Percentiles rank a stretch among this genome's conserved stretches.
These are phyloP conservation scores for Sebastes alutus DNA, from an alignment of 2,797 vertebrate genomes.

Conservation along the genomic window DNA sequence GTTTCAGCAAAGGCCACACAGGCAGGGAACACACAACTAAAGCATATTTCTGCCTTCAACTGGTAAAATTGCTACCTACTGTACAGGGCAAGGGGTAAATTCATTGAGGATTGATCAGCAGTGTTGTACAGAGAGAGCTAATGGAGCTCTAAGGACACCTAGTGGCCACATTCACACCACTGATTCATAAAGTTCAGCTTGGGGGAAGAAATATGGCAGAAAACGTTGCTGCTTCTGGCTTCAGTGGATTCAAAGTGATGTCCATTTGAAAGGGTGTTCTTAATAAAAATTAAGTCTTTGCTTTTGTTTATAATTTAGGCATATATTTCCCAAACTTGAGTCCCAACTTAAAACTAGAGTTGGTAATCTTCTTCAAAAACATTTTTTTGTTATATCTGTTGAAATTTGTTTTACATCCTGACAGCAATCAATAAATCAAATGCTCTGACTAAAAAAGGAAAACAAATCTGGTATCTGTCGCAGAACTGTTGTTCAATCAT, in stretches of 20 bases:
- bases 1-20: constrained; percentile 15
- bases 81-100: constrained; percentile 26
- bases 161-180: constrained; percentile 61
- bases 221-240: not conserved
- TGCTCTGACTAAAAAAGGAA: too few species aligned
- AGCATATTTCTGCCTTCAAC: constrained; percentile 25
- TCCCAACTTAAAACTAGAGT: not conserved
- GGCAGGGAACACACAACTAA: constrained; percentile 25
- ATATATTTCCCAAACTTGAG: not conserved
- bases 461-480: too few species aligned
- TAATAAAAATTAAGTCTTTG: accelerated
- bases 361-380: too few species aligned
- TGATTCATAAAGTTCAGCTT: not conserved
- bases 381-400: too few species aligned
- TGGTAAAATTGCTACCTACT: constrained; percentile 32
- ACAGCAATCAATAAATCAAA: too few species aligned
- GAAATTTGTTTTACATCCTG: too few species aligned
- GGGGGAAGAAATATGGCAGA: not conserved
- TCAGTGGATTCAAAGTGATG: not conserved
- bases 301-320: not conserved
- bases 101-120: constrained; percentile 32
- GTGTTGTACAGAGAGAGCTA: not conserved
- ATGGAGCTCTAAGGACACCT: constrained; percentile 77
- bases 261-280: not conserved
- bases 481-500: too few species aligned